A percentile compares a stretch with the other conserved stretches of the same genome.
These are phyloP conservation scores for Nyleta sp. DNA, from an alignment of 2,888 invertebrate genomes.

Conservation along the genomic window DNA sequence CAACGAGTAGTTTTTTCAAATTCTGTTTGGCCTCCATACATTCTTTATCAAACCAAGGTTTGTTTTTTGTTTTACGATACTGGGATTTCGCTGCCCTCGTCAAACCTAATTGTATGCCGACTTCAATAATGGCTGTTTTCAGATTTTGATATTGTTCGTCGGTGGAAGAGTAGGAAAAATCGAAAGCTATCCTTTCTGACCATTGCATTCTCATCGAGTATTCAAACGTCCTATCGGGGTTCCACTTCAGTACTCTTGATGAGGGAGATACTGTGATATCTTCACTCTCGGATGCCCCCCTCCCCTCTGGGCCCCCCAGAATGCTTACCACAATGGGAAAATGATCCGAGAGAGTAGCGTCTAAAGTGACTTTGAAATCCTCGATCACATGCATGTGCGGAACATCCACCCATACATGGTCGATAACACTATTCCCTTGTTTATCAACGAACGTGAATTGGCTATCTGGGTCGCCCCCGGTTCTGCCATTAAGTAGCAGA, in stretches of 20 bases:
- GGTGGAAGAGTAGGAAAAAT: not conserved
- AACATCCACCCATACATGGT: constrained; percentile 10
- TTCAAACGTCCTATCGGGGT: not conserved
- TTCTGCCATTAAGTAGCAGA: constrained; percentile 6
- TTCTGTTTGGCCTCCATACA: not conserved
- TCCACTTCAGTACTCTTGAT: not conserved
- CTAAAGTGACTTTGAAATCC: not conserved
- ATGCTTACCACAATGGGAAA: not conserved
- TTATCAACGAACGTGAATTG: not conserved
- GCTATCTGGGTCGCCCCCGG: not conserved
- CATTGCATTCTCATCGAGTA: not conserved
- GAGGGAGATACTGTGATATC: not conserved
- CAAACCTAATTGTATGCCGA: not conserved
- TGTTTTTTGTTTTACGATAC: not conserved
- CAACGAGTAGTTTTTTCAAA: not conserved
- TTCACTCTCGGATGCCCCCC: not conserved
- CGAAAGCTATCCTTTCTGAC: not conserved
- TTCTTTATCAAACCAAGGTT: not conserved
- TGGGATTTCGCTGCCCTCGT: too few species aligned
- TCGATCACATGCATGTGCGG: not conserved
- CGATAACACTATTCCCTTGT: constrained; percentile 4
- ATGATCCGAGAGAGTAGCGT: not conserved
- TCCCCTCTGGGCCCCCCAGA: not conserved
- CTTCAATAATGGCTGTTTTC: not conserved
- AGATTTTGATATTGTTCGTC: not conserved